Percentiles rank a stretch among this genome's conserved stretches.
phyloP scores from a whole-genome alignment of 1,140 invertebrate genomes.

The Vanessa tameamea region DNA sequence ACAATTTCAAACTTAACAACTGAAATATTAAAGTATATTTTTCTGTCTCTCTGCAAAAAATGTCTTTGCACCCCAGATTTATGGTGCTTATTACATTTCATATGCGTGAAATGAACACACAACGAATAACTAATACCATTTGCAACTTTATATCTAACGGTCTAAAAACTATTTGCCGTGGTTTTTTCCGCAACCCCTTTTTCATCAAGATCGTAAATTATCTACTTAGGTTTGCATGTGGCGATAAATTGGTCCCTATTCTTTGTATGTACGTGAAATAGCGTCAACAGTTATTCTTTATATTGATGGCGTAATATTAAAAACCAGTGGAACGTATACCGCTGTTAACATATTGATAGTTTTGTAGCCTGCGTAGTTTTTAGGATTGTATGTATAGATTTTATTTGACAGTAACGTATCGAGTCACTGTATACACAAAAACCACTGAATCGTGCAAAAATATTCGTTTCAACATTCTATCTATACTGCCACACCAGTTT shows the following conservation, averaged over 20 bases:
- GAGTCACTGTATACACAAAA: slow-evolving; percentile 23
- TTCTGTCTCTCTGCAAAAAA: slow-evolving; percentile 16
- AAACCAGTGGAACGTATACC: slow-evolving; percentile 27
- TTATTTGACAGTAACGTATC: slow-evolving; percentile 22
- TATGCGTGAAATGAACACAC: slow-evolving; percentile 64
- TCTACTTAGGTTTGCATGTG: slow-evolving; percentile 71
- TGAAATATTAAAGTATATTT: slow-evolving; percentile 39
- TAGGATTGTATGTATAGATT: not conserved
- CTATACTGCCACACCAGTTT: not conserved
- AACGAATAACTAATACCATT: slow-evolving; percentile 56
- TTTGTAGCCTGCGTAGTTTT: slow-evolving; percentile 19
- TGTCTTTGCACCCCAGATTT: slow-evolving; percentile 52
- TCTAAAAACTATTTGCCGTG: slow-evolving; percentile 52
- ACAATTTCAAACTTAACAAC: slow-evolving; percentile 37
- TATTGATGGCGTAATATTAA: slow-evolving; percentile 42
- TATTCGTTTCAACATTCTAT: slow-evolving; percentile 11
- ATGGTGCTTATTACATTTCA: slow-evolving; percentile 72
- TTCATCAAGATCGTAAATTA: slow-evolving; percentile 67
- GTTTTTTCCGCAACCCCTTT: slow-evolving; percentile 56
- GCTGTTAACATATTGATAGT: slow-evolving; percentile 21
- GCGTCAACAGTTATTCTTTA: slow-evolving; percentile 52
- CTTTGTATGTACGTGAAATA: slow-evolving; percentile 51
- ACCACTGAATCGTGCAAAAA: slow-evolving; percentile 16
- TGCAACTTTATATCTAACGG: slow-evolving; percentile 53
- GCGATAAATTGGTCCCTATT: slow-evolving; percentile 70